These are phyloP conservation scores for Benitochromis conjunctus DNA, from an alignment of 2,113 vertebrate genomes.

Conservation along the genomic window DNA sequence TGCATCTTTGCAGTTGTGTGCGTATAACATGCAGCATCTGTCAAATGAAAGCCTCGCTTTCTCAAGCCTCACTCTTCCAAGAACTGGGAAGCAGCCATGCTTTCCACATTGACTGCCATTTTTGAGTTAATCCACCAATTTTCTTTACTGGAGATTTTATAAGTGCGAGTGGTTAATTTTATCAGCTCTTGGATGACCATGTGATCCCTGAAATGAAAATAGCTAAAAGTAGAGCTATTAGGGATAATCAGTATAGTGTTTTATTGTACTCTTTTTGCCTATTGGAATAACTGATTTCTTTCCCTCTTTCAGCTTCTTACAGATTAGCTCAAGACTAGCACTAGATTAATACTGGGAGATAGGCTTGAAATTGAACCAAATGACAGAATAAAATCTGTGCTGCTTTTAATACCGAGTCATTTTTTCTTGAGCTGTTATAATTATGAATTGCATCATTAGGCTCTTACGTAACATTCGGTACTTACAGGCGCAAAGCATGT, in stretches of 20 bases:
- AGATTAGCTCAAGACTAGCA: background rate
- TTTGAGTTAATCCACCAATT: background rate
- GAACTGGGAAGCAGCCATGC: background rate
- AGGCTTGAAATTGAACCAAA: background rate
- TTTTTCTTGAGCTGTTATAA: conserved; percentile 8
- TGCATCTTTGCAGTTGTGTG: background rate
- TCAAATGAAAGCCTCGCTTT: background rate
- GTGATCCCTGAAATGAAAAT: conserved; percentile 23
- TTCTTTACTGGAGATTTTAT: conserved; percentile 1
- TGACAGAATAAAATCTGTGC: background rate
- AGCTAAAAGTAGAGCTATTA: background rate
- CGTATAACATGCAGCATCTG: background rate
- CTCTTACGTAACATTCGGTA: conserved; percentile 12
- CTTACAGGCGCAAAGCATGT: conserved; percentile 7
- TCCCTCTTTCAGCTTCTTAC: background rate
- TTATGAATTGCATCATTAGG: background rate
- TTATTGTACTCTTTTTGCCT: background rate
- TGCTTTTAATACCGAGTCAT: background rate
- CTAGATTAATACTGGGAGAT: background rate
- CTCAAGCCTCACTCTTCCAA: background rate
- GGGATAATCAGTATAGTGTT: background rate
- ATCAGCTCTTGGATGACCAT: background rate
- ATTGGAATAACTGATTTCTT: background rate
- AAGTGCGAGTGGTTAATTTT: background rate
- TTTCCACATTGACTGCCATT: background rate